These are phyloP conservation scores for Desoria tigrina DNA, from an alignment of 2,888 invertebrate species.

Conservation along the genomic window DNA sequence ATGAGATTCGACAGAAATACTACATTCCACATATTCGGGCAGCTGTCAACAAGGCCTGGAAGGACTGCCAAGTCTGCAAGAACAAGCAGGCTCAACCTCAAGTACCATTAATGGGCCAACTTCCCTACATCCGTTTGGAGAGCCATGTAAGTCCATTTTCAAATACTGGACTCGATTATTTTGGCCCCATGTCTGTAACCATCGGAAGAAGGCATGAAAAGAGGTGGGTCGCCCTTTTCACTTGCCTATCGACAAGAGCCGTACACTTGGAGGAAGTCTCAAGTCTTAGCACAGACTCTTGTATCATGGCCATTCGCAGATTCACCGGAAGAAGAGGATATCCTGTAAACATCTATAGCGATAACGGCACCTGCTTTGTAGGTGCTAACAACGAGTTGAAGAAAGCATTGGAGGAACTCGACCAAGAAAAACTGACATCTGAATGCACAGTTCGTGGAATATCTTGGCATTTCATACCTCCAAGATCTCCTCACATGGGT, in stretches of 20 bases:
- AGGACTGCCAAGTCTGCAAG: slow-evolving; percentile 19
- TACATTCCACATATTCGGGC: slow-evolving; percentile 18
- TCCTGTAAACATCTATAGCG: background rate
- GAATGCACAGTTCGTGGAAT: background rate
- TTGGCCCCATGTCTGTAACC: background rate
- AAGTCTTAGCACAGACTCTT: background rate
- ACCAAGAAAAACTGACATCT: background rate
- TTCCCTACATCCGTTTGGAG: background rate
- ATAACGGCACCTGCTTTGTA: slow-evolving; percentile 10
- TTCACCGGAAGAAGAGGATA: background rate
- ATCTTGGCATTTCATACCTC: slow-evolving; percentile 9
- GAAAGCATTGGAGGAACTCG: background rate
- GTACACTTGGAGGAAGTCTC: slow-evolving; percentile 7
- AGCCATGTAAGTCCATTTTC: background rate
- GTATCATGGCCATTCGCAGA: background rate
- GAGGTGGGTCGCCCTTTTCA: slow-evolving; percentile 9
- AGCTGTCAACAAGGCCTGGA: slow-evolving; percentile 22
- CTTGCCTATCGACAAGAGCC: slow-evolving; percentile 6
- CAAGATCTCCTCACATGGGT: slow-evolving; percentile 13
- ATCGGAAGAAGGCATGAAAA: slow-evolving; percentile 11
- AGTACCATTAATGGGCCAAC: slow-evolving; percentile 6
- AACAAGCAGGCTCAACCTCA: background rate
- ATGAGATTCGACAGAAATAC: slow-evolving; percentile 21
- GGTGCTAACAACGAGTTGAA: slow-evolving; percentile 9
- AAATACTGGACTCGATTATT: slow-evolving; percentile 9